Percentiles rank a stretch among this genome's conserved stretches.
Evolutionary conservation across 2,888 invertebrate species (phyloP).

Genomic region (Autographa pulchrina): DNA sequence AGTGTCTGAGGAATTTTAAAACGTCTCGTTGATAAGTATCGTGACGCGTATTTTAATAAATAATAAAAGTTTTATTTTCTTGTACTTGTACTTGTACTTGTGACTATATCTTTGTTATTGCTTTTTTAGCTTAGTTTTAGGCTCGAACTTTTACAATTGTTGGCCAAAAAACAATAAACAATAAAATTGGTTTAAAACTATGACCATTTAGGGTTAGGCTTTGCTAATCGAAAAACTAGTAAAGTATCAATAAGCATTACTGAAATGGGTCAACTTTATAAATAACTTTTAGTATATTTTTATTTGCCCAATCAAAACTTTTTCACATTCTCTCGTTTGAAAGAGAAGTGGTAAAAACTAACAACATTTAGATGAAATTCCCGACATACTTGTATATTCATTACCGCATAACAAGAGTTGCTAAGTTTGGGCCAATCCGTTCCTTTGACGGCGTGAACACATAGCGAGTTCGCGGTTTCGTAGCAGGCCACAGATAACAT

Average conservation of each 20-base stretch:
- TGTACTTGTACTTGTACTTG: no score
- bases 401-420: constrained; percentile 27
- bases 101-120: no score
- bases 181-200: background rate
- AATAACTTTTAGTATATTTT: background rate
- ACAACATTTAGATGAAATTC: constrained; percentile 20
- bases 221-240: constrained; percentile 3
- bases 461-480: constrained; percentile 13
- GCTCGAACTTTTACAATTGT: background rate
- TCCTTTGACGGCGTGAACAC: constrained; percentile 21
- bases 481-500: background rate
- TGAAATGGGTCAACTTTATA: background rate
- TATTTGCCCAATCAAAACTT: background rate
- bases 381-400: constrained; percentile 16
- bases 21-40: constrained; percentile 34
- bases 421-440: constrained; percentile 22
- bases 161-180: no score
- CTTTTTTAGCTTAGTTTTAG: no score
- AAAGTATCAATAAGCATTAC: constrained; percentile 1
- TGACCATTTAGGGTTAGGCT: background rate
- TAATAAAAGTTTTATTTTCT: no score
- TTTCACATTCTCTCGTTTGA: background rate
- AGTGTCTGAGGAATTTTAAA: constrained; percentile 37
- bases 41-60: constrained; percentile 35
- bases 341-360: background rate